Conservation (phyloP, 2,888 invertebrate genomes). For the Drosophila lacicola region DNA sequence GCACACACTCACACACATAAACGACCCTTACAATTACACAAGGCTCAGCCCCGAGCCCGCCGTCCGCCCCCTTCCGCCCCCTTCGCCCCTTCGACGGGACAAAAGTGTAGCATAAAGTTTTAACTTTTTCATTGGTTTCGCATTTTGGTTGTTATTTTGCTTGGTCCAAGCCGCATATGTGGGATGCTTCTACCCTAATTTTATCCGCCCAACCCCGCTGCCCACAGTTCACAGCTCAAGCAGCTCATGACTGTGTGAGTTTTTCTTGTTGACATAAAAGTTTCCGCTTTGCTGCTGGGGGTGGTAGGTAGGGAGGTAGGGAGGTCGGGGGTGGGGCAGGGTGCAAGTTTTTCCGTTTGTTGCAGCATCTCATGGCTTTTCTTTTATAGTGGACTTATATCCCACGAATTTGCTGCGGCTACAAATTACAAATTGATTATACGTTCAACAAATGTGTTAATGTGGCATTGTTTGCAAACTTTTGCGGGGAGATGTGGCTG, state of each 20-base stretch:
- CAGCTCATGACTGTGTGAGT: slow-evolving; percentile 37
- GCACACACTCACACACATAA: slow-evolving; percentile 30
- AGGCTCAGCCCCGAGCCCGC: background rate
- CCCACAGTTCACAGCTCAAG: slow-evolving; percentile 4
- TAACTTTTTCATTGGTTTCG: slow-evolving; percentile 61
- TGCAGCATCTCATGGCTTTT: slow-evolving; percentile 32
- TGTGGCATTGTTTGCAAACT: slow-evolving; percentile 80
- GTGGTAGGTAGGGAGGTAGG: background rate
- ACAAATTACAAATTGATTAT: slow-evolving; percentile 82
- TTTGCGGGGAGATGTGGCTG: slow-evolving; percentile 50
- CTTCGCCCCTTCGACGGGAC: background rate
- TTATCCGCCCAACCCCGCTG: background rate
- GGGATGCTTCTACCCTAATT: slow-evolving; percentile 16
- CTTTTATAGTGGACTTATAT: slow-evolving; percentile 63
- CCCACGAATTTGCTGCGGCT: slow-evolving; percentile 77
- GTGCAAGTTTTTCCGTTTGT: slow-evolving; percentile 42
- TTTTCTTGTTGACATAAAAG: slow-evolving; percentile 74
- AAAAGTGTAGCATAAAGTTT: slow-evolving; percentile 58
- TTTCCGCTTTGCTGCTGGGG: slow-evolving; percentile 50
- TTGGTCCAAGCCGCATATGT: slow-evolving; percentile 39
- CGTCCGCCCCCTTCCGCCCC: background rate
- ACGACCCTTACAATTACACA: slow-evolving; percentile 29
- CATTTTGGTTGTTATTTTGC: slow-evolving; percentile 52
- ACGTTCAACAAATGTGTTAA: slow-evolving; percentile 82
- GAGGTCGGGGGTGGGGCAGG: background rate